Evolutionary conservation across 2,113 vertebrate species (phyloP), one percentile per base, ranked within the genome.

Genomic region (Ophthalmolycus amberensis): DNA sequence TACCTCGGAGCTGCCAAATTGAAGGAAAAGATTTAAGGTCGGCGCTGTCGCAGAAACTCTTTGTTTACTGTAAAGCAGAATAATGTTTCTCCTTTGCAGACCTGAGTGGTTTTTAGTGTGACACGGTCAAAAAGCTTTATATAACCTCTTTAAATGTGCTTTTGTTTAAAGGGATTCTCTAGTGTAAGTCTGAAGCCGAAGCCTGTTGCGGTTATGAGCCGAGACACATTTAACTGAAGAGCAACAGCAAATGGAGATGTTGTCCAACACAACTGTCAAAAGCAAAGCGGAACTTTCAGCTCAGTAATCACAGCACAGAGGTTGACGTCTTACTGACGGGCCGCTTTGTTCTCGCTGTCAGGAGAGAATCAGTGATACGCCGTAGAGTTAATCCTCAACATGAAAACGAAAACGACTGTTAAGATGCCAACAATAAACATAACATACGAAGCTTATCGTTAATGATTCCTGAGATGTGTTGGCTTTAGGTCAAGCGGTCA

Each of bases 1-100:
- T 69, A 44, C 54, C 63, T 60, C 8, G 0, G 22, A 3, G 4
- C 44, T 68, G 58, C 64, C 44, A 52, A 38, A 79, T 20, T 22
- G 20, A 60, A 72, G 60, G 27, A 40, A 48, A 78, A 66, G 1
- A 22, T 77, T 71, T 70, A 38, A 37, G 11, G 22, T 67, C 5
- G 7, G 2, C 8, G 44, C 16, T 38, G 3, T 44, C 9, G 2
- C 20, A 60, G 27, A 15, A 37, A 52, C 42, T 12, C 54, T 64
- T 34, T 27, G 52, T 44, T 25, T 25, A 27, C 52, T 40, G 37
- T 16, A 52, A 62, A 48, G 60, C 15, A 37, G 37, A 59, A 20
- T 38, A 40, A 25, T 22, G 25, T 37, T 29, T 48, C 7, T 32
- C 0, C 11, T 63, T 10, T 46, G 38, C 29, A 38, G 11, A 63